Conservation (phyloP, 2,888 invertebrate genomes). For the Philereme transversata region DNA sequence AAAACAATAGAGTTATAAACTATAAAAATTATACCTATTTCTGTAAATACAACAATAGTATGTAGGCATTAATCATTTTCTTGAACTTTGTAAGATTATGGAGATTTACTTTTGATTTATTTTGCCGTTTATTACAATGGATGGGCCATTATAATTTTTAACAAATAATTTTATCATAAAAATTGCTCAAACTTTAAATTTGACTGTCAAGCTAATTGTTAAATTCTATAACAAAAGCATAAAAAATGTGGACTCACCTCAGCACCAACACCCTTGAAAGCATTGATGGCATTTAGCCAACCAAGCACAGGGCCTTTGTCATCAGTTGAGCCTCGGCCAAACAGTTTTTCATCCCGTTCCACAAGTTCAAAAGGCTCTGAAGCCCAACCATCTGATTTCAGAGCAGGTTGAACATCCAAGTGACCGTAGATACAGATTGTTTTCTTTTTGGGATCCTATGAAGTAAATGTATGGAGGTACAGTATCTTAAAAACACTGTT, state of each 20-base stretch:
- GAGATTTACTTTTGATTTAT: too few relatives aligned
- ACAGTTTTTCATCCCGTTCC: constrained; percentile 94
- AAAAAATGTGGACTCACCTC: constrained; percentile 64
- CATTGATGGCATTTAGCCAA: constrained; percentile 97
- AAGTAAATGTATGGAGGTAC: not conserved
- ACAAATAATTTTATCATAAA: too few relatives aligned
- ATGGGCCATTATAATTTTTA: too few relatives aligned
- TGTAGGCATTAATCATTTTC: too few relatives aligned
- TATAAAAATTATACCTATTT: too few relatives aligned
- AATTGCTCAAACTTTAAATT: too few relatives aligned
- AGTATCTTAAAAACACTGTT: not conserved
- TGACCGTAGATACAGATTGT: constrained; percentile 98
- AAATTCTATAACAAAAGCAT: not conserved
- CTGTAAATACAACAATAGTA: too few relatives aligned
- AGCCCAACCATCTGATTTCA: constrained; percentile 96
- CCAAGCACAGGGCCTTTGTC: constrained; percentile 98
- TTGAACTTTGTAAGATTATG: too few relatives aligned
- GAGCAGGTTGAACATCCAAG: constrained; percentile 98
- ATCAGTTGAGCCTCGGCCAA: constrained; percentile 95
- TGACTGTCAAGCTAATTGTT: too few relatives aligned
- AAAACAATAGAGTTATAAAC: too few relatives aligned
- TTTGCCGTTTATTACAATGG: too few relatives aligned
- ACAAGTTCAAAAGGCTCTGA: constrained; percentile 96
- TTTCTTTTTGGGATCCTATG: constrained; percentile 91
- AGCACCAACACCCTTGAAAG: constrained; percentile 88